These are phyloP conservation scores for Hipposideros larvatus DNA, from an alignment of 2,797 vertebrate species.

Conservation along the genomic window DNA sequence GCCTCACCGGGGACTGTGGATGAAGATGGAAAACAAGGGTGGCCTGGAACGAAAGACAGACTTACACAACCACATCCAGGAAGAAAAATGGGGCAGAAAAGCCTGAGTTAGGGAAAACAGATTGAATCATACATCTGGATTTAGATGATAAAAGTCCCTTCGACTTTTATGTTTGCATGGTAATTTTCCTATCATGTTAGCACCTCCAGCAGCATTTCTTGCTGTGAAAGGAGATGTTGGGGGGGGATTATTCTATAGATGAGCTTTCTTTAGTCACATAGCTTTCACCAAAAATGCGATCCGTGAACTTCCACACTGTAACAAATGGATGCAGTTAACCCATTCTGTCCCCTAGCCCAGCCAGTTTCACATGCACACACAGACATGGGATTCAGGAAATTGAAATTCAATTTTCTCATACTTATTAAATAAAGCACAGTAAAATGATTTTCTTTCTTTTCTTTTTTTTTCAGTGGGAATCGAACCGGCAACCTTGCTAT, in stretches of 20 bases:
- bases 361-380: neutral
- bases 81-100: slow-evolving; percentile 66
- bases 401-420: neutral
- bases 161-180: slow-evolving; percentile 67
- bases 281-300: slow-evolving; percentile 28
- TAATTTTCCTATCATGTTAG: slow-evolving; percentile 79
- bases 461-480: too few species aligned
- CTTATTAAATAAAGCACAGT: neutral
- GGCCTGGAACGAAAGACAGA: slow-evolving; percentile 47
- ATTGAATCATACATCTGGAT: slow-evolving; percentile 78
- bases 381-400: neutral
- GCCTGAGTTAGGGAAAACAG: slow-evolving; percentile 41
- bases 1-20: slow-evolving; percentile 53
- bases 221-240: slow-evolving; percentile 69
- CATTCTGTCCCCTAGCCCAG: neutral
- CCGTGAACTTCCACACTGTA: neutral
- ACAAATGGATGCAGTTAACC: slow-evolving; percentile 7
- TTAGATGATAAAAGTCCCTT: slow-evolving; percentile 74
- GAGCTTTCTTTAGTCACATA: slow-evolving; percentile 22
- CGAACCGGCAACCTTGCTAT: too few species aligned
- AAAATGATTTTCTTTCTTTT: neutral
- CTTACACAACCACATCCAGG: slow-evolving; percentile 62
- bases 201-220: slow-evolving; percentile 50
- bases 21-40: slow-evolving; percentile 9
- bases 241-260: slow-evolving; percentile 43